A percentile compares a stretch with the other conserved stretches of the same genome.
phyloP scores from a whole-genome alignment of 2,888 invertebrate genomes.

The Amitus sp. region DNA sequence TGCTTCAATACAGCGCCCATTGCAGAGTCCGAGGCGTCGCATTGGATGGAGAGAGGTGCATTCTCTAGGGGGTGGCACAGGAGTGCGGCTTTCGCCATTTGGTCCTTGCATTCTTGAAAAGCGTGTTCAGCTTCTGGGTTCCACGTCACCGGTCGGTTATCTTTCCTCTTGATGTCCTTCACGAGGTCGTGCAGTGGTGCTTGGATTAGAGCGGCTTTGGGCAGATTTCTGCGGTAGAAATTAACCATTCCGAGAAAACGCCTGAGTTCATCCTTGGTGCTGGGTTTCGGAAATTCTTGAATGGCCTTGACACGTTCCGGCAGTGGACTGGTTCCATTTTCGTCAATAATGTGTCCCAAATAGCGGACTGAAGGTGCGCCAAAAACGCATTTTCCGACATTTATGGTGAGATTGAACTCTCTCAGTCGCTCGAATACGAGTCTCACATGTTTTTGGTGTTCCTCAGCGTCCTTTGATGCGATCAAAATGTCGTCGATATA shows the following conservation, averaged over 20 bases:
- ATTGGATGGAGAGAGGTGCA: conserved; percentile 22
- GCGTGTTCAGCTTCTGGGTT: conserved; percentile 17
- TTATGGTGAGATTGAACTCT: too few relatives aligned
- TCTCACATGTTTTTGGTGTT: too few relatives aligned
- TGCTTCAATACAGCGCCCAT: conserved; percentile 47
- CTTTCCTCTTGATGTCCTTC: conserved; percentile 3
- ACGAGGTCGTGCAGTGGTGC: conserved; percentile 51
- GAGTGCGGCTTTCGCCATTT: conserved; percentile 25
- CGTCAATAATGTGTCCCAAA: too few relatives aligned
- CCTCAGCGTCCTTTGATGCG: too few relatives aligned
- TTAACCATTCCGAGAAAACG: conserved; percentile 60
- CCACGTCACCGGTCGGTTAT: conserved; percentile 19
- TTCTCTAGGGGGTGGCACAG: conserved; percentile 23
- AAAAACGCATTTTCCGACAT: too few relatives aligned
- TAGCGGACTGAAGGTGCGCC: too few relatives aligned
- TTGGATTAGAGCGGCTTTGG: conserved; percentile 52
- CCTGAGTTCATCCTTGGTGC: too few relatives aligned
- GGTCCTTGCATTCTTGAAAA: conserved; percentile 27
- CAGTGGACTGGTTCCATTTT: too few relatives aligned
- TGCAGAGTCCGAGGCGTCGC: conserved; percentile 40
- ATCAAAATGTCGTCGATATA: too few relatives aligned
- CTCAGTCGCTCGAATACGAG: too few relatives aligned
- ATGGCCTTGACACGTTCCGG: too few relatives aligned
- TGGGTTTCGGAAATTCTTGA: too few relatives aligned
- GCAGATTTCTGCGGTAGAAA: conserved; percentile 57